Evolutionary conservation across 2,888 invertebrate species (phyloP), one percentile per base, ranked within the genome.

Genomic region (Tetranychus truncatus): DNA sequence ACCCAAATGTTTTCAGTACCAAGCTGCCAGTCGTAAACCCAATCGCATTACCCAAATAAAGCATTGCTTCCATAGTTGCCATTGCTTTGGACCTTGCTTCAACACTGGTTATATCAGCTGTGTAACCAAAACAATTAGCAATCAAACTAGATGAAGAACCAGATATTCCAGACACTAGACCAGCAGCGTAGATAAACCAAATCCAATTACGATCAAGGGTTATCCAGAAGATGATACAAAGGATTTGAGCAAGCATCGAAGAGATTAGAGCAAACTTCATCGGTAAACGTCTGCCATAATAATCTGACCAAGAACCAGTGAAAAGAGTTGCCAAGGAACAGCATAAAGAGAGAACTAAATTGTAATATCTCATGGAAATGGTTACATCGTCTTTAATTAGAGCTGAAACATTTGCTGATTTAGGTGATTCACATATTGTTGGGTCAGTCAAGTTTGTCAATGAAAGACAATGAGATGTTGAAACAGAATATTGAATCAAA

Each of bases 41-140:
- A 0, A 88, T 85, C 0, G 92, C 92, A 87, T 91, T 90, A 0
- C 93, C 89, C 75, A 88, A 87, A 79, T 93, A 86, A 81, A 92
- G 91, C 80, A 89, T 88, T 0, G 89, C 87, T 81, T 94, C 93
- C 75, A 93, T 82, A 74, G 94, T 87, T 0, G 91, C 90, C 5
- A 93, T 88, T 77, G 92, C 84, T 24, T 90, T 81, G 0, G 93
- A 93, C 76, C 92, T 86, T 79, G 88, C 87, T 76, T 87, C 83
- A 1, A 87, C 79, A 0, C 88, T 86, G 0, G 91, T 88, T 24
- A 91, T 86, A 80, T 92, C 92, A 1, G 91, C 88, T 73, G 93
- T 86, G 81, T 92, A 92, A 83, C 83, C 93, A 90, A 78, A 92
- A 18, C 77, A 75, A 18, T 76, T 76, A 24, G 77, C 79, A 55